These are phyloP conservation scores for Corapipo altera DNA, from an alignment of 2,113 vertebrate species.

Conservation along the genomic window DNA sequence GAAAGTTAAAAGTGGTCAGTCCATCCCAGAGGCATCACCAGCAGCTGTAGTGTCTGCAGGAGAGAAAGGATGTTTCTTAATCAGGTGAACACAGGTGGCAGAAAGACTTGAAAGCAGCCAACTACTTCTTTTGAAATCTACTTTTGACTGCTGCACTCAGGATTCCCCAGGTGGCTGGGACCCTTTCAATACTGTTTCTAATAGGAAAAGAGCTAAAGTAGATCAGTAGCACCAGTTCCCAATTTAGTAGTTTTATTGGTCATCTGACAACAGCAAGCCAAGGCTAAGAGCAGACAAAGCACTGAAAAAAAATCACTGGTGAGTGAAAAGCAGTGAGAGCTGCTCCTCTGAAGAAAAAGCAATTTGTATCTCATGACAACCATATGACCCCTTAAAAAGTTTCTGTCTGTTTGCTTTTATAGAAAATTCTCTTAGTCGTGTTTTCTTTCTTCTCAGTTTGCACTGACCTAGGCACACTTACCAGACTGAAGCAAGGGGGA, in stretches of 20 bases:
- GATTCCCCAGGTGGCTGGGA: conserved; percentile 18
- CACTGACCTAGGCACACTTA: not conserved
- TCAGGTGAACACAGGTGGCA: conserved; percentile 15
- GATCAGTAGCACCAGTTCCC: not conserved
- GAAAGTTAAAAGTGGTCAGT: not conserved
- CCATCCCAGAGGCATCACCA: not conserved
- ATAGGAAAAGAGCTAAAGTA: not conserved
- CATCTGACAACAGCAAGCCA: not conserved
- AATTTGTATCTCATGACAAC: not conserved
- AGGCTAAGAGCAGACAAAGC: not conserved
- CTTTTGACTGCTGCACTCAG: conserved; percentile 24
- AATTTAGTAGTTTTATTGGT: not conserved
- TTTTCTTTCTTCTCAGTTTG: not conserved
- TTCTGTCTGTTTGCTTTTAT: not conserved
- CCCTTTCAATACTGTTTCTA: conserved; percentile 1
- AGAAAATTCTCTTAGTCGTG: not conserved
- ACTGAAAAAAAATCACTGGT: not conserved
- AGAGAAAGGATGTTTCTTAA: not conserved
- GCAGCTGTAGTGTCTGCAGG: not conserved
- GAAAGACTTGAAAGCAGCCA: conserved; percentile 12
- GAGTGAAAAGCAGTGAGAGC: not conserved
- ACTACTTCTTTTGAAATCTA: conserved; percentile 7
- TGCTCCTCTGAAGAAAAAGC: not conserved
- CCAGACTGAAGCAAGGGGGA: not conserved
- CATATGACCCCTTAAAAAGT: not conserved